Evolutionary conservation across 2,888 invertebrate species (phyloP), one percentile per base, ranked within the genome.

Genomic region (Brachycybe producta): DNA sequence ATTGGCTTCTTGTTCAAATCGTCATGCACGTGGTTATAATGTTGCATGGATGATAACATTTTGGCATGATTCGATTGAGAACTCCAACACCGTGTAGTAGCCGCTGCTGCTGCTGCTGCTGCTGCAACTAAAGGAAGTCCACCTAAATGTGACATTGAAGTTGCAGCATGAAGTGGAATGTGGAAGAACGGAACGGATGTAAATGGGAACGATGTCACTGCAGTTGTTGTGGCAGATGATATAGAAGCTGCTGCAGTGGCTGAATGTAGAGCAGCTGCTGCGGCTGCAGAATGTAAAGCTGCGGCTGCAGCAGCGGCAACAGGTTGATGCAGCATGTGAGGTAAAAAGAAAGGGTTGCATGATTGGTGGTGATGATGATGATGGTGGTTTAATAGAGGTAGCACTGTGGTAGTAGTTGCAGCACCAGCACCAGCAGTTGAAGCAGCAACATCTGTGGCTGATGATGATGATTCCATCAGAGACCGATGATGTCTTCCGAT

Each of bases 171-270:
- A 17, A 39, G 40, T 2, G 40, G 40, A 19, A 39, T 39, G 40
- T 39, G 40, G 3, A 39, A 23, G 19, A 39, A 39, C n/a, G 40
- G 40, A 19, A 39, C 40, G 40, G 40, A 39, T n/a, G 40, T 23
- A 19, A 39, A 39, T 3, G 40, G 40, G 23, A 39, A 39, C 32
- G 32, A 30, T 11, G 8, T 30, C 8, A 8, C 8, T 13, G n/a
- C 32, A 30, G 8, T 13, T 11, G 32, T 11, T 30, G n/a, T 11
- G 8, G 32, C 8, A 13, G 40, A 21, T n/a, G 40, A 17, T n/a
- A 17, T 39, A 19, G 40, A 23, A 19, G 17, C 19, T 13, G 23
- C 17, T 8, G 17, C 19, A 7, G n/a, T n/a, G 3, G 15, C 19
- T n/a, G n/a, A n/a, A n/a, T n/a, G n/a, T n/a, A n/a, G n/a, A 30